A percentile compares a stretch with the other conserved stretches of the same genome.
phyloP scores from a whole-genome alignment of 2,888 invertebrate genomes.

The Caenorhabditis panamensis region DNA sequence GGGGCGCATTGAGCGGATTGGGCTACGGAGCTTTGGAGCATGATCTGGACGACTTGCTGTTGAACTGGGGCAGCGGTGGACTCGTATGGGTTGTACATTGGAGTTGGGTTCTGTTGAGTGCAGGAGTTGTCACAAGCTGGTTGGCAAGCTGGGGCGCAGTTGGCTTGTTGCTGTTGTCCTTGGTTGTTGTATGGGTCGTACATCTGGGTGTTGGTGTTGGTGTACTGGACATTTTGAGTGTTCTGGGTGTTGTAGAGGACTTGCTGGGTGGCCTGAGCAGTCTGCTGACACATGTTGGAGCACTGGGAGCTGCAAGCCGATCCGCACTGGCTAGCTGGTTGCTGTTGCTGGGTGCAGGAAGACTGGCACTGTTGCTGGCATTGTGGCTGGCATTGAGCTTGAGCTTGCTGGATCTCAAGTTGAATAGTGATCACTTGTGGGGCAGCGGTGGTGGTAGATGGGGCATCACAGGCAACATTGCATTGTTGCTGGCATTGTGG shows the following conservation, averaged over 20 bases:
- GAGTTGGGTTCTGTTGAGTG: conserved; percentile 42
- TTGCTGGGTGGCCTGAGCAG: conserved; percentile 46
- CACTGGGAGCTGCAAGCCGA: conserved; percentile 46
- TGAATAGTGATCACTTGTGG: conserved; percentile 59
- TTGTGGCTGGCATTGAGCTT: conserved; percentile 50
- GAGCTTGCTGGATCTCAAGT: conserved; percentile 52
- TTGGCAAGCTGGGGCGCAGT: conserved; percentile 56
- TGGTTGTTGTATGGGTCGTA: conserved; percentile 52
- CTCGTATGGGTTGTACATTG: conserved; percentile 43
- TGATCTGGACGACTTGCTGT: conserved; percentile 53
- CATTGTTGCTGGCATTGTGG: conserved; percentile 57
- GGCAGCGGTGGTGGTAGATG: conserved; percentile 34
- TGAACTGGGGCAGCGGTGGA: conserved; percentile 22
- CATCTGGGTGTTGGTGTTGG: conserved; percentile 37
- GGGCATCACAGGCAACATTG: conserved; percentile 43
- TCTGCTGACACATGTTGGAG: conserved; percentile 51
- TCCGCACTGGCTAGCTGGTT: conserved; percentile 42
- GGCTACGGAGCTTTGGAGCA: conserved; percentile 56
- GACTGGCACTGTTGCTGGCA: conserved; percentile 59
- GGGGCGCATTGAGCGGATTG: conserved; percentile 60
- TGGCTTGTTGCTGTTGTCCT: conserved; percentile 32
- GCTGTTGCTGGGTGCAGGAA: conserved; percentile 36
- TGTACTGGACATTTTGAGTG: conserved; percentile 26
- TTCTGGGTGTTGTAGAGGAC: conserved; percentile 33
- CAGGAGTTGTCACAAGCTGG: conserved; percentile 53